Conservation (phyloP, 2,113 vertebrate genomes). For the Deroptyus accipitrinus region DNA sequence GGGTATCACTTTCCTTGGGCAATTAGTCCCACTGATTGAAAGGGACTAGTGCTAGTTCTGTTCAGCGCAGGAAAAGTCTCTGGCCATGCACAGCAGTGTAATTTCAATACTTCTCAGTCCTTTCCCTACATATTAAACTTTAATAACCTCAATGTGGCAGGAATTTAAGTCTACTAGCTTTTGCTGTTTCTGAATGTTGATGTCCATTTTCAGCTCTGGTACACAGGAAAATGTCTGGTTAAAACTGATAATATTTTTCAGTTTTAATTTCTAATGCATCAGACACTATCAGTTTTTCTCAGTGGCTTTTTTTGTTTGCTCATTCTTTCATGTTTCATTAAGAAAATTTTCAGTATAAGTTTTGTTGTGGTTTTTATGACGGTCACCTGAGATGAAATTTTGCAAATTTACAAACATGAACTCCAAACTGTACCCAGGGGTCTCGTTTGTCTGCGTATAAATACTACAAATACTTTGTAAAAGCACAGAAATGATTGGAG, state of each 20-base stretch:
- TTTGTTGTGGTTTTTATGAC: background rate
- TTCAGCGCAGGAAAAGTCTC: background rate
- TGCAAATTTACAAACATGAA: background rate
- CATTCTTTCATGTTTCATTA: background rate
- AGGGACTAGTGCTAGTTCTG: background rate
- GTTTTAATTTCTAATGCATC: background rate
- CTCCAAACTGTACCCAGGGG: background rate
- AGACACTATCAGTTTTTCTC: background rate
- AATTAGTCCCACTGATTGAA: conserved; percentile 2
- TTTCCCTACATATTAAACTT: background rate
- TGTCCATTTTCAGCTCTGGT: background rate
- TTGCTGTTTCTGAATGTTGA: background rate
- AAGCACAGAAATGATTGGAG: background rate
- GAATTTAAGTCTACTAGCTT: background rate
- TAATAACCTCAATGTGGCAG: background rate
- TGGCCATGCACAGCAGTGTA: background rate
- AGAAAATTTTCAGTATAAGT: background rate
- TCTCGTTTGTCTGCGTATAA: background rate
- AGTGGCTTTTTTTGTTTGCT: background rate
- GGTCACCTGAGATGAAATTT: background rate
- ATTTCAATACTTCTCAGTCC: background rate
- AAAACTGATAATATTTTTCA: background rate
- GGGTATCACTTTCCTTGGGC: background rate
- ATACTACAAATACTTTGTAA: conserved; percentile 19
- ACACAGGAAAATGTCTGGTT: background rate